Evolutionary conservation across 2,797 vertebrate species (phyloP), one percentile per base, ranked within the genome.

Genomic region (Spinibarbus caldwelli): DNA sequence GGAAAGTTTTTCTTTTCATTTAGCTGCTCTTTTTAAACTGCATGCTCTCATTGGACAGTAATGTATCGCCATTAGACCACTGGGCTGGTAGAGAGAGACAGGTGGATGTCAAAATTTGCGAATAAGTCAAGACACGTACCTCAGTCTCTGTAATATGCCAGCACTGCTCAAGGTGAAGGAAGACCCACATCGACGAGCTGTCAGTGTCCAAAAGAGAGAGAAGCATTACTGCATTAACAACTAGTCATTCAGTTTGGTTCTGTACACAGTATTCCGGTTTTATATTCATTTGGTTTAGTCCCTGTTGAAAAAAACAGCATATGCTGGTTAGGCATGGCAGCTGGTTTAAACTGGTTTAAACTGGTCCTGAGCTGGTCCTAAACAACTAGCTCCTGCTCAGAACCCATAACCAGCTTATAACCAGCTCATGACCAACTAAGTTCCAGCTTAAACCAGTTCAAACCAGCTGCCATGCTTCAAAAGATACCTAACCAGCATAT

Each of bases 91-190:
- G 10, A 70, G 38, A 43, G 52, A 79, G 29, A 71, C 76, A 57
- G 67, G 77, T 49, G 66, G 29, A n/a, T 79, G 66, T 79, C 67
- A 85, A 62, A 79, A 78, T 72, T 47, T 79, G 76, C 1, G 52
- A 62, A 72, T 71, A 77, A 85, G 76, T 72, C 52, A 45, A 78
- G 52, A 85, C 83, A 79, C 72, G 59, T 77, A 67, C 36, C 76
- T 70, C 62, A 17, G 23, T 76, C 41, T 76, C 17, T 67, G 23
- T 68, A 67, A 78, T 84, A 78, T 78, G 34, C 75, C 73, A 43
- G 83, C 64, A 54, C n/a, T 78, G 21, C 38, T 71, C 73, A 41
- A 6, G 2, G 21, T 78, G 52, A 59, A 59, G 29, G 52, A 54
- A 72, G 80, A 73, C 52, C 21, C 67, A 47, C 49, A 62, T 82